Evolutionary conservation across 2,113 vertebrate species (phyloP), one percentile per base, ranked within the genome.

Genomic region (Reinhardtius hippoglossoides): DNA sequence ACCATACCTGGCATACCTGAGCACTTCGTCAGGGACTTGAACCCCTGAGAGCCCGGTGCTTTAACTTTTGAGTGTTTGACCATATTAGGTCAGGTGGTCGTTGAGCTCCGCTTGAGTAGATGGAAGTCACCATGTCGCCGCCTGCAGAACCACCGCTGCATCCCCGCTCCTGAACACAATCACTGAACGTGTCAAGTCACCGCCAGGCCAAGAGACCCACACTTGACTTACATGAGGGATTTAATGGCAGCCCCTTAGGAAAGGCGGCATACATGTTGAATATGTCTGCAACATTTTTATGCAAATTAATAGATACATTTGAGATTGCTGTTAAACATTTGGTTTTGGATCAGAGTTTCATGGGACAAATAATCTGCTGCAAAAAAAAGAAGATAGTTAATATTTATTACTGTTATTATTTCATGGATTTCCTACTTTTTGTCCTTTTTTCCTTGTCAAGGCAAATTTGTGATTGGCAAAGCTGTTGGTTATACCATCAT

Each of bases 1-100:
- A 81, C 86, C 84, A 92, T 88, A 85, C 74, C 71, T 80, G 83
- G 80, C 88, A 92, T 92, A 91, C 93, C 91, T 92, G 82, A 79
- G 56, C 78, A 80, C 87, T 87, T 81, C 73, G 83, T 84, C 82
- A 80, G 80, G 42, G 71, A 80, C 85, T 84, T 83, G 78, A 86
- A 82, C 64, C 68, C 68, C 75, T 0, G 42, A 74, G 56, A 86
- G 68, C 21, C 21, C 8, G 66, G 40, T 59, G 80, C 54, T 84
- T 88, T 71, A 68, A 71, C 80, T 86, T 82, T 60, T 12, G 31
- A 72, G 78, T 66, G 68, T 68, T 59, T 91, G 83, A 89, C 83
- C 82, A 86, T 89, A 88, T 91, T 79, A 83, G 91, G 83, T 50
- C 44, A 65, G 68, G 67, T 77, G 81, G 81, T 81, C 27, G 55